Conservation (phyloP, 2,797 vertebrate species). For the Urosaurus nigricauda region DNA sequence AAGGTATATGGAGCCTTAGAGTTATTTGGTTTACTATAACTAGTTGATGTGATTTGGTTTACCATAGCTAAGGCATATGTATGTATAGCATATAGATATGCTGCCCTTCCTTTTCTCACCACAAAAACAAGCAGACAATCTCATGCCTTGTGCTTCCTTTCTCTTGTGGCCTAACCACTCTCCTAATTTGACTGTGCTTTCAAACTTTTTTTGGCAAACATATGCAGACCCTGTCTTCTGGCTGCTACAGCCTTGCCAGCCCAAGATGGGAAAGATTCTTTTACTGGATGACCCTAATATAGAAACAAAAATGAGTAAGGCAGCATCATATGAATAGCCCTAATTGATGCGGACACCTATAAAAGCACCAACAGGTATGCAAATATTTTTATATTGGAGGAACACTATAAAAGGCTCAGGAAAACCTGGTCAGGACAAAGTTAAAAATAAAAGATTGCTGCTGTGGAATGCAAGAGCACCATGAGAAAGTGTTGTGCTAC, state of each 20-base stretch:
- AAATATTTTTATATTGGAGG: conserved; percentile 68
- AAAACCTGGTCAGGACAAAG: conserved; percentile 50
- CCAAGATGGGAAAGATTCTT: conserved; percentile 28
- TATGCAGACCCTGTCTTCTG: not conserved
- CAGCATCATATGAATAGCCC: not conserved
- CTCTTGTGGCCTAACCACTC: not conserved
- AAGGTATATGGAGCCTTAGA: not conserved
- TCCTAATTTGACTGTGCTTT: conserved; percentile 5
- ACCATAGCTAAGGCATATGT: not conserved
- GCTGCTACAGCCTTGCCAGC: not conserved
- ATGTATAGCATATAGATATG: not conserved
- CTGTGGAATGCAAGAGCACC: conserved; percentile 64
- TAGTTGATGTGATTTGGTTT: not conserved
- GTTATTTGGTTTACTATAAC: not conserved
- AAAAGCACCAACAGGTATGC: conserved; percentile 51
- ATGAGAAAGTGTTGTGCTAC: conserved; percentile 61
- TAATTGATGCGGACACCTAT: conserved; percentile 67
- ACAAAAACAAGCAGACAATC: not conserved
- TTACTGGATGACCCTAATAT: conserved; percentile 6
- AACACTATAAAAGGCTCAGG: conserved; percentile 61
- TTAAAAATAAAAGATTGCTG: conserved; percentile 60
- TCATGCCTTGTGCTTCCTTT: not conserved
- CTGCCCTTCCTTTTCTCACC: not conserved
- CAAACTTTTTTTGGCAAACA: not conserved
- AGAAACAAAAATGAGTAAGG: conserved; percentile 47